Evolutionary conservation across 2,797 vertebrate genomes (phyloP).

Genomic region (Pipistrellus kuhlii): DNA sequence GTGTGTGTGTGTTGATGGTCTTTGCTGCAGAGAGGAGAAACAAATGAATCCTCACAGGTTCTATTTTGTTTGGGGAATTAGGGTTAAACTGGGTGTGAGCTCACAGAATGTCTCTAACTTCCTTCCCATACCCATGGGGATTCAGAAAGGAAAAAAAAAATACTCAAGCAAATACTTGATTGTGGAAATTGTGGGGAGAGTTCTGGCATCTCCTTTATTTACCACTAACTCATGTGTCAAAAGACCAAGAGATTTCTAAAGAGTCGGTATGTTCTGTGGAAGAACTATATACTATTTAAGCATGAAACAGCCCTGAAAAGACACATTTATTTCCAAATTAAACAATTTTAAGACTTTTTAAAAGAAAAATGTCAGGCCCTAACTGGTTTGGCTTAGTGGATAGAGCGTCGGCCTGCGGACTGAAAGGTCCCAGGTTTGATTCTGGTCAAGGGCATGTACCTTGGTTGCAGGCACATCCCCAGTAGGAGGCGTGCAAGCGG

Average conservation of each 20-base stretch:
- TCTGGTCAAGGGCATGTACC: no score
- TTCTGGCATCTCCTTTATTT: slow-evolving; percentile 34
- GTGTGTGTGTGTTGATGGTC: not conserved
- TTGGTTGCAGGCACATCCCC: no score
- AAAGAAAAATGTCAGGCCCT: not conserved
- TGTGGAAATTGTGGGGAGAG: not conserved
- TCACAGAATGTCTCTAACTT: slow-evolving; percentile 6
- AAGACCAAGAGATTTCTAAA: slow-evolving; percentile 30
- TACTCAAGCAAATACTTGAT: slow-evolving; percentile 45
- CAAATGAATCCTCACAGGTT: slow-evolving; percentile 20
- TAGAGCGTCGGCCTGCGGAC: no score
- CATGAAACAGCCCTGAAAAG: not conserved
- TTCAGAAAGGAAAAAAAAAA: slow-evolving; percentile 14
- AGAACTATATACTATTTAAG: not conserved
- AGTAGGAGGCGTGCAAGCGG: no score
- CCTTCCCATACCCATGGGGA: not conserved
- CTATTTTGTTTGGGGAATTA: slow-evolving; percentile 65
- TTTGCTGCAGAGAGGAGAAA: slow-evolving; percentile 45
- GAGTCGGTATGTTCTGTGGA: not conserved
- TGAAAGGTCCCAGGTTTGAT: no score
- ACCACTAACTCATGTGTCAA: slow-evolving; percentile 22
- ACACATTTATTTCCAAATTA: slow-evolving; percentile 25
- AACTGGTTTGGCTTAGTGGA: no score
- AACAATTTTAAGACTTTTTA: not conserved
- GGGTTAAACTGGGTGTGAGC: slow-evolving; percentile 60